Conservation (phyloP, 1,140 invertebrate genomes). For the Vollenhovia emeryi region DNA sequence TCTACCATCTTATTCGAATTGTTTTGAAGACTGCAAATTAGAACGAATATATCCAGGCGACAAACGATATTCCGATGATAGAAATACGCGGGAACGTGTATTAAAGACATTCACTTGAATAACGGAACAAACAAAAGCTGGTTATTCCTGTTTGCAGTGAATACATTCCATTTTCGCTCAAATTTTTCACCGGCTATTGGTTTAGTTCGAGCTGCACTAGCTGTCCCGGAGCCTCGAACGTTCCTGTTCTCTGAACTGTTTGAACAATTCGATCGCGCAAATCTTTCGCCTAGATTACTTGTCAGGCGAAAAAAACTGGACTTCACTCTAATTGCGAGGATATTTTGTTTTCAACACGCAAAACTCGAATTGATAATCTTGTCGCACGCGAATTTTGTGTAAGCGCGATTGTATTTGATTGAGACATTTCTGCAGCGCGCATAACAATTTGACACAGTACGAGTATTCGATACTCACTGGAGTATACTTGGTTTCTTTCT, state of each 20-base stretch:
- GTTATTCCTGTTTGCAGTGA: not conserved
- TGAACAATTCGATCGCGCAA: not conserved
- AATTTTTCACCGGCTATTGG: not conserved
- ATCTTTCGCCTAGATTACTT: not conserved
- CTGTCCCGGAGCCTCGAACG: not conserved
- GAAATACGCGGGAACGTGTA: not conserved
- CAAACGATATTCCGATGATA: not conserved
- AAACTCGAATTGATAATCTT: not conserved
- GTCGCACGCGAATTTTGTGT: not conserved
- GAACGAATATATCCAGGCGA: not conserved
- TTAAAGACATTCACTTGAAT: constrained; percentile 4
- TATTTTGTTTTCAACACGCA: not conserved
- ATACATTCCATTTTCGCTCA: not conserved
- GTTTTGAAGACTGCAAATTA: not conserved
- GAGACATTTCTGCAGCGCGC: not conserved
- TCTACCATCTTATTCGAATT: not conserved
- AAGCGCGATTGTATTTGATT: too few relatives aligned
- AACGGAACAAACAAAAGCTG: not conserved
- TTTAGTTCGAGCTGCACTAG: not conserved
- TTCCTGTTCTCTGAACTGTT: not conserved
- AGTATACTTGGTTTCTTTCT: too few relatives aligned
- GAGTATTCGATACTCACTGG: too few relatives aligned
- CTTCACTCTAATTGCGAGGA: not conserved
- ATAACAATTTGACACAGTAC: not conserved
- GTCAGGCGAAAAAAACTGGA: not conserved